Evolutionary conservation across 53 echinoderm and acorn worm genomes (phyloP), one percentile per base, ranked within the genome.

Genomic region (Mesocentrotus franciscanus): DNA sequence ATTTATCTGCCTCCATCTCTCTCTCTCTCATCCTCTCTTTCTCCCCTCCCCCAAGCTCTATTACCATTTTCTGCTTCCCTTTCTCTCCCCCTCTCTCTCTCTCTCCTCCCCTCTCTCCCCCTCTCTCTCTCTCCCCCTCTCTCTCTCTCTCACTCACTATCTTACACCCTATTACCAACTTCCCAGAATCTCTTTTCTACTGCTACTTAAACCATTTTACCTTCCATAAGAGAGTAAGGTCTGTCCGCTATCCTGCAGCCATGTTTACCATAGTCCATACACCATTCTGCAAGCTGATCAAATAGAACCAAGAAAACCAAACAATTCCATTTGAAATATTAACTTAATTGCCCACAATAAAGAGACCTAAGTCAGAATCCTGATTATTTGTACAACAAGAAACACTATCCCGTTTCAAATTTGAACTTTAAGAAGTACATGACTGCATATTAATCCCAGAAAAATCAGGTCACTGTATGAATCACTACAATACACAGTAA

Each of bases 171-270:
- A 7, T 24, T 24, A 22, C 68, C 24, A 18, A 68, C 9, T 68
- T 24, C 26, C 22, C 6, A 22, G 24, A 68, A 0, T 29, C 10
- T 74, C 56, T 24, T 29, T 78, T 30, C 30, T 78, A 29, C 11
- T 32, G 12, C 78, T 78, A 34, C 26, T 78, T 11, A 78, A 78
- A 14, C 30, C 78, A 78, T 34, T 78, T 85, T 90, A 97, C 98
- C 98, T 97, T 98, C 98, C 97, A 98, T 98, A 17, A 98, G 93
- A 17, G 98, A 98, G 71, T 78, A 97, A 0, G 98, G 98, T 39
- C 96, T 96, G 90, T 97, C 97, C 0, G 98, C 97, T 0, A 95
- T 92, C 8, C 95, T 91, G 95, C 98, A 98, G 56, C 96, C 98
- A 94, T 98, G 98, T 92, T 96, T 97, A 30, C 97, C 98, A 95